Percentiles rank a stretch among this genome's conserved stretches.
Evolutionary conservation across 1,140 invertebrate genomes (phyloP).

Genomic region (Macrotrachela quadricornifera): DNA sequence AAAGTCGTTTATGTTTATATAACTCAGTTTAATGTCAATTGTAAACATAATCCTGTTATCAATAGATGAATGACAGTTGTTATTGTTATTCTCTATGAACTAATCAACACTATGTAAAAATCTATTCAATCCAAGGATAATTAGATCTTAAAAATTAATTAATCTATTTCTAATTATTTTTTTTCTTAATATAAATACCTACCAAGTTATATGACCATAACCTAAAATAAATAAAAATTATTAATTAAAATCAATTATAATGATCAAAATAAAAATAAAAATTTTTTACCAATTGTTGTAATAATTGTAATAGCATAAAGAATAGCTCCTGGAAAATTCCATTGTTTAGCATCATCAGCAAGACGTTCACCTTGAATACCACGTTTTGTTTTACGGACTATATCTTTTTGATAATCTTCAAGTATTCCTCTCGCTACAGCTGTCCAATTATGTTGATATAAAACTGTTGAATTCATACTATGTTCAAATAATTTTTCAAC

Average conservation of each 20-base stretch:
- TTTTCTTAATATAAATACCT: not conserved
- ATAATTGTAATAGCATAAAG: slow-evolving; percentile 60
- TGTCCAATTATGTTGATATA: not conserved
- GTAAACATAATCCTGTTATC: not conserved
- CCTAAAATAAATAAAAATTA: slow-evolving; percentile 6
- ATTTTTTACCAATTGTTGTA: slow-evolving; percentile 50
- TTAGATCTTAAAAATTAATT: not conserved
- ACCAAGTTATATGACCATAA: slow-evolving; percentile 7
- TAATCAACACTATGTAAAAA: too few species aligned
- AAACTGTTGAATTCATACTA: not conserved
- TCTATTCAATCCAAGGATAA: too few species aligned
- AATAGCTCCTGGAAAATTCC: slow-evolving; percentile 53
- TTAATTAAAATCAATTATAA: not conserved
- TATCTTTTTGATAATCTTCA: not conserved
- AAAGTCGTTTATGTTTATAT: not conserved
- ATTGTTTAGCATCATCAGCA: slow-evolving; percentile 35
- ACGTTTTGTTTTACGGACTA: not conserved
- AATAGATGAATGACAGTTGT: not conserved
- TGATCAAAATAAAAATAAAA: not conserved
- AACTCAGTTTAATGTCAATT: not conserved
- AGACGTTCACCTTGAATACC: too few species aligned
- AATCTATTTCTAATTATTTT: slow-evolving; percentile 7
- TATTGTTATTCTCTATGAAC: not conserved
- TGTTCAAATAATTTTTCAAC: not conserved
- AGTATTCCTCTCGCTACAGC: not conserved